Evolutionary conservation across 2,888 invertebrate species (phyloP), one percentile per base, ranked within the genome.

Genomic region (Neoitamus cyanurus): DNA sequence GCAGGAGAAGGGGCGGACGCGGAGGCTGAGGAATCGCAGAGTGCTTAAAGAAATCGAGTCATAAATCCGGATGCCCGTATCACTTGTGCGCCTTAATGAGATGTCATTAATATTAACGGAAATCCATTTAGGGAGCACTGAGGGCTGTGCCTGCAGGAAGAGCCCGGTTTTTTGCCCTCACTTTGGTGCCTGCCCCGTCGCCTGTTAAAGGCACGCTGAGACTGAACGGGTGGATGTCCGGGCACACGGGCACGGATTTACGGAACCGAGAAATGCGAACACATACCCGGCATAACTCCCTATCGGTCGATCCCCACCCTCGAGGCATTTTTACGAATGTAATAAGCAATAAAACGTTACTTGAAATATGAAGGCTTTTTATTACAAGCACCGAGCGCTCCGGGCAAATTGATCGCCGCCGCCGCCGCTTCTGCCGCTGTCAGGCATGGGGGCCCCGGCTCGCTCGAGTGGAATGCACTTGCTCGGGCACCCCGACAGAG

Each of bases 31-130:
- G 9, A 58, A 20, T 58, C 20, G 58, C 15, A 15, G 15, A 31
- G n/a, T 48, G 1, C 48, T 77, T 77, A 31, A 58, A 58, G 48
- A 48, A 78, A 78, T 78, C 78, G 28, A 48, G 48, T 58, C n/a
- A 78, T 78, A 78, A 78, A 78, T 78, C 48, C 30, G 48, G 42
- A 78, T 78, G 78, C 48, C 78, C 28, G 9, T 78, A 28, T 48
- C 78, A 78, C 48, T 78, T 78, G 78, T n/a, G 78, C 58, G 28
- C 78, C 78, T 78, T 78, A 78, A 78, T 48, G 78, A 78, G 78
- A 58, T 15, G 58, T 78, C 78, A 31, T 78, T 78, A 78, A 78
- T 78, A 78, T 78, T 48, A 48, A 78, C 78, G 20, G 37, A 58
- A 78, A 78, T 78, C 78, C 48, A 28, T 78, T 78, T 20, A 58